Percentiles rank a stretch among this genome's conserved stretches.
Evolutionary conservation across 2,888 invertebrate species (phyloP).

Genomic region (Mantis religiosa): DNA sequence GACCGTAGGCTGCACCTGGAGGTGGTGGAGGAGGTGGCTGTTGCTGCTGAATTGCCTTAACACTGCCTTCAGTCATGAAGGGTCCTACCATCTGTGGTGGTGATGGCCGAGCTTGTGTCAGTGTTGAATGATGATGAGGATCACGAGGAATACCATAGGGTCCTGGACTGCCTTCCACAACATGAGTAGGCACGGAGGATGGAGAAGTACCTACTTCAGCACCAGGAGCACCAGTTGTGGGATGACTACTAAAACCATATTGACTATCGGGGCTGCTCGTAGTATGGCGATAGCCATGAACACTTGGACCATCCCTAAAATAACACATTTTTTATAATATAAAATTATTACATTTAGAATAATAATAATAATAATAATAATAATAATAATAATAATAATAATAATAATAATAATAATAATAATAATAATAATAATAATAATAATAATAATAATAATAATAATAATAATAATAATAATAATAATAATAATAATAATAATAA

Average conservation of each 20-base stretch:
- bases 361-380: too few species aligned
- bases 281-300: conserved; percentile 37
- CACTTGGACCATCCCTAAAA: background rate
- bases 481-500: too few species aligned
- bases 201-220: conserved; percentile 12
- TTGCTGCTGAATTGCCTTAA: conserved; percentile 29
- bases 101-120: background rate
- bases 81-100: background rate
- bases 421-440: too few species aligned
- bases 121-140: background rate
- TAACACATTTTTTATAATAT: background rate
- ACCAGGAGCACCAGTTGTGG: background rate
- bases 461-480: too few species aligned
- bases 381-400: too few species aligned
- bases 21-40: background rate
- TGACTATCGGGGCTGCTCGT: conserved; percentile 75
- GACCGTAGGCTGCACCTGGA: background rate
- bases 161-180: conserved; percentile 47
- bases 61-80: conserved; percentile 32
- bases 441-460: too few species aligned
- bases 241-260: conserved; percentile 55
- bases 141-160: conserved; percentile 39
- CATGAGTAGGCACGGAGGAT: background rate
- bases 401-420: too few species aligned
- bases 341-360: too few species aligned